Evolutionary conservation across 2,797 vertebrate species (phyloP).

Genomic region (Limnodromus scolopaceus): DNA sequence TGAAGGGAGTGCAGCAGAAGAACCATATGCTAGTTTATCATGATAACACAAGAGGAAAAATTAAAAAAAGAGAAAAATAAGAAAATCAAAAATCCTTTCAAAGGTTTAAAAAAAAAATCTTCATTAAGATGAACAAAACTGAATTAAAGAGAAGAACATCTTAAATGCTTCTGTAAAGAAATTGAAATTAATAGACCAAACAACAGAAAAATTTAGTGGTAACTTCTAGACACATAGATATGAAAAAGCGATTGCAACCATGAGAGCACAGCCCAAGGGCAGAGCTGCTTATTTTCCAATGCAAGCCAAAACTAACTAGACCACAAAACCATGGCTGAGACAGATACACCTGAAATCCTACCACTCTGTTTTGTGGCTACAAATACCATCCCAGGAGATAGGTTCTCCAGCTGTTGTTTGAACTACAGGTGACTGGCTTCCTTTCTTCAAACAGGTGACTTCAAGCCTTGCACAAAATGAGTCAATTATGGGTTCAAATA

Average conservation of each 20-base stretch:
- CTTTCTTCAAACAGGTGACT: not conserved
- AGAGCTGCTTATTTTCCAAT: not conserved
- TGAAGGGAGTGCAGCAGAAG: not conserved
- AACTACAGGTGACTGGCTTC: not conserved
- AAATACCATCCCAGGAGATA: not conserved
- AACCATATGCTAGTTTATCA: not conserved
- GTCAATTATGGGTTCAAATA: not conserved
- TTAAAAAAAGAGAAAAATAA: too few relatives aligned
- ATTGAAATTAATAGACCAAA: not conserved
- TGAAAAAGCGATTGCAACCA: not conserved
- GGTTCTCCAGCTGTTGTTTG: not conserved
- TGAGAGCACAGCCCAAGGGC: not conserved
- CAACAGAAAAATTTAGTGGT: not conserved
- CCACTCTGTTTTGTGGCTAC: not conserved
- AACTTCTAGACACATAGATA: accelerated
- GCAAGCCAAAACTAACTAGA: not conserved
- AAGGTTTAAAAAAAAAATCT: not conserved
- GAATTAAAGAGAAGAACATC: not conserved
- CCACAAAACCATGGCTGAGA: not conserved
- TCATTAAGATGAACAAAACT: not conserved
- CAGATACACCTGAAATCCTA: not conserved
- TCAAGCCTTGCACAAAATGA: not conserved
- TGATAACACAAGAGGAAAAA: not conserved
- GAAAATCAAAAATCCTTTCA: not conserved
- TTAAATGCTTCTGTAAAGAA: not conserved